Conservation (phyloP, 2,888 invertebrate species). For the Sesia bembeciformis region DNA sequence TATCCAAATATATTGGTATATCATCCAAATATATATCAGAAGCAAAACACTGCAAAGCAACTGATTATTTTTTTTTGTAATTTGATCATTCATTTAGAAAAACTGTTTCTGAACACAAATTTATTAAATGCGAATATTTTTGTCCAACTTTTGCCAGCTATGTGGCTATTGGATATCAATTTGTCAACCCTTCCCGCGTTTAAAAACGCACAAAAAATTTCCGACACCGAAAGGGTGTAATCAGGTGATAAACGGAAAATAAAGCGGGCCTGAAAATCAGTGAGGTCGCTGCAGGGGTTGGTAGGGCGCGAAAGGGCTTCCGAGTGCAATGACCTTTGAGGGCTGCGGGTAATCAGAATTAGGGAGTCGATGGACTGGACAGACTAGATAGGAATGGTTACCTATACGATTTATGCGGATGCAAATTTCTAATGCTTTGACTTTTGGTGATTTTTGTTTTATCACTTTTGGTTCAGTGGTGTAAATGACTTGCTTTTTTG, state of each 20-base stretch:
- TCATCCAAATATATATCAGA: no score
- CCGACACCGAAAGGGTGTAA: conserved; percentile 19
- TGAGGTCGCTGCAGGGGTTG: conserved; percentile 4
- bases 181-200: not conserved
- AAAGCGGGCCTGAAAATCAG: conserved; percentile 29
- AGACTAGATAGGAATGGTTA: conserved; percentile 31
- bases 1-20: no score
- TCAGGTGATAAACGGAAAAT: conserved; percentile 49
- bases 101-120: not conserved
- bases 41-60: no score
- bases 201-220: not conserved
- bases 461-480: not conserved
- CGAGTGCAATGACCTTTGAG: conserved; percentile 51
- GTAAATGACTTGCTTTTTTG: not conserved
- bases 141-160: not conserved
- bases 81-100: no score
- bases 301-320: conserved; percentile 32
- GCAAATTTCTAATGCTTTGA: not conserved
- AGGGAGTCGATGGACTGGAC: conserved; percentile 46
- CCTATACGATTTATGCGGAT: not conserved
- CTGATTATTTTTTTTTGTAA: no score
- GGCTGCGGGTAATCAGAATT: conserved; percentile 26
- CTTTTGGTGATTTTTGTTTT: not conserved
- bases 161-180: not conserved
- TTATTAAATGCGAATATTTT: not conserved